phyloP scores from a whole-genome alignment of 2,797 vertebrate genomes.

The Chaunax sp. region DNA sequence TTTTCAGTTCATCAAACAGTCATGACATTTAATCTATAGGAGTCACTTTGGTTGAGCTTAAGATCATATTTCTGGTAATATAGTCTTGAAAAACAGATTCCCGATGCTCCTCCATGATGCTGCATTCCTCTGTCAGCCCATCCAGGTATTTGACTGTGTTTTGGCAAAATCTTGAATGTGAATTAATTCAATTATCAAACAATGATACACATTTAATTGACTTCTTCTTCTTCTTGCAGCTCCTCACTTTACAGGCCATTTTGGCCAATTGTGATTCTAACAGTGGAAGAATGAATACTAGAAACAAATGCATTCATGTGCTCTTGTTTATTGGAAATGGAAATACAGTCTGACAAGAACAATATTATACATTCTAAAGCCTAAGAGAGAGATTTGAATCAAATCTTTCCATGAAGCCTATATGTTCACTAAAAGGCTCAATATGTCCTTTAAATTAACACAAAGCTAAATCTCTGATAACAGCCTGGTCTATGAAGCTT shows the following conservation, averaged over 20 bases:
- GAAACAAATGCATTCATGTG: conserved; percentile 64
- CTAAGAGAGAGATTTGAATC: conserved; percentile 60
- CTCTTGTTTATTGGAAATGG: conserved; percentile 83
- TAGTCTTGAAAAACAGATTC: no score
- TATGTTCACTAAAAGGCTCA: conserved; percentile 40
- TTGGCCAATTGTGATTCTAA: conserved; percentile 5
- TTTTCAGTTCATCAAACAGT: no score
- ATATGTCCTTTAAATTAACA: conserved; percentile 51
- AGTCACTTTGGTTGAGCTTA: no score
- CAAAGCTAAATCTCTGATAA: conserved; percentile 43
- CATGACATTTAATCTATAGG: no score
- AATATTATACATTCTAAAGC: conserved; percentile 65
- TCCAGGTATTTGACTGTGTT: neutral
- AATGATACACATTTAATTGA: neutral
- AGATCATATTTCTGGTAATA: no score
- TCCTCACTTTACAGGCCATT: neutral
- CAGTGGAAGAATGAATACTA: conserved; percentile 55
- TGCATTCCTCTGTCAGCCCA: neutral
- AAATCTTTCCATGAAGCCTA: conserved; percentile 38
- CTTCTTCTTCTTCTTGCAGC: neutral
- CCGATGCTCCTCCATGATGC: no score
- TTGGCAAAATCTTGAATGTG: neutral
- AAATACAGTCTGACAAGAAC: conserved; percentile 77
- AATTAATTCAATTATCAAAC: neutral
- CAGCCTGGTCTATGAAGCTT: conserved; percentile 22